Base-by-base conservation (phyloP, 2,888 invertebrate genomes). In the Dolomedes plantarius region DNA sequence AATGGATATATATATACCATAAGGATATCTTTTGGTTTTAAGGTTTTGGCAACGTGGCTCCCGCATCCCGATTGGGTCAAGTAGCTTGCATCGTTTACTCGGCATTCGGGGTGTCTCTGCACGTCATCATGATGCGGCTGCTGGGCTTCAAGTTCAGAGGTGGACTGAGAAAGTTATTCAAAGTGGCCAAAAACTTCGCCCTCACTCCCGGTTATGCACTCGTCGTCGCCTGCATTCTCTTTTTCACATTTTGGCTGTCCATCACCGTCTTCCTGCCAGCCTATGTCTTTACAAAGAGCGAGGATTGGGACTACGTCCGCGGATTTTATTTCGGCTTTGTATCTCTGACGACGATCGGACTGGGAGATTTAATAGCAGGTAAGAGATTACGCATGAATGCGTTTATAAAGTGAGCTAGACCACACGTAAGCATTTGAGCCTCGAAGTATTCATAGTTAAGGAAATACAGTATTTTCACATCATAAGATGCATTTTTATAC, bases 331-430 rank as follows among this genome's bases (percentile, higher is more conserved):
- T 65, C 56, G 27, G 77, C 23, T 83, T 72, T n/a, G 56, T 83
- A 16, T 67, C 83, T 1, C 56, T 83, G 2, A 16, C 72, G 19
- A 83, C 77, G 1, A 73, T 83, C 6, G 83, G 83, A 13, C 62
- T 83, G 9, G 83, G 83, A 0, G 83, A 83, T 36, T 83, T 72
- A 28, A 77, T 83, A 0, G 72, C 83, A 19, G 72, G 83, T 83
- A 29, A 50, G 69, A 9, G n/a, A n/a, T n/a, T n/a, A n/a, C n/a
- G n/a, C n/a, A n/a, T n/a, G n/a, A n/a, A n/a, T n/a, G n/a, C n/a
- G n/a, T n/a, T n/a, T n/a, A n/a, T n/a, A n/a, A n/a, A n/a, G n/a
- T n/a, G n/a, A n/a, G n/a, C n/a, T n/a, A n/a, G n/a, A n/a, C n/a
- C n/a, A n/a, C n/a, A n/a, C n/a, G n/a, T n/a, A n/a, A n/a, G n/a